These are phyloP conservation scores for Oryzias celebensis DNA, from an alignment of 2,113 vertebrate species.

Conservation along the genomic window DNA sequence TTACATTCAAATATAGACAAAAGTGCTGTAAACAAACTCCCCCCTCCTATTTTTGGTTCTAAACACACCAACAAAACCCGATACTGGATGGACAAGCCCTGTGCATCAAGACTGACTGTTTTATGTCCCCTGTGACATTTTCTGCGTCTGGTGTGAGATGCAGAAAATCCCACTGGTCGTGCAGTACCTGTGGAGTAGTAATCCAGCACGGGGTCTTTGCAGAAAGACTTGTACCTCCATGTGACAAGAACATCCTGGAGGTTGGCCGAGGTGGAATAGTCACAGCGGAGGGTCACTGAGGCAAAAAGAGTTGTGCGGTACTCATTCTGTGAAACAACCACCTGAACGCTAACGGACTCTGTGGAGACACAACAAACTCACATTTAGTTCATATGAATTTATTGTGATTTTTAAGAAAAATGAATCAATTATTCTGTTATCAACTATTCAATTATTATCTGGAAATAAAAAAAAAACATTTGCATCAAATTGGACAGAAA, in stretches of 20 bases:
- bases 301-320: constrained; percentile 85
- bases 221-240: constrained; percentile 94
- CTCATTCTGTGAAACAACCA: constrained; percentile 79
- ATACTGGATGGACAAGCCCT: no score
- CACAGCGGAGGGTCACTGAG: constrained; percentile 83
- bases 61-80: no score
- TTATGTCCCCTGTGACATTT: no score
- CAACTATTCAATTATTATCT: no score
- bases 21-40: no score
- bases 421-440: no score
- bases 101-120: no score
- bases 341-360: constrained; percentile 84
- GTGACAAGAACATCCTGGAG: constrained; percentile 87
- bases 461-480: not conserved
- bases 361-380: constrained; percentile 15
- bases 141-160: no score
- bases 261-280: constrained; percentile 89
- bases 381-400: not conserved
- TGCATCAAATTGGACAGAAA: not conserved
- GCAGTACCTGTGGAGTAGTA: constrained; percentile 85
- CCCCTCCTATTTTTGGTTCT: no score
- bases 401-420: not conserved
- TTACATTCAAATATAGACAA: no score
- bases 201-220: constrained; percentile 93
- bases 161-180: not conserved